Conservation (phyloP, 2,888 invertebrate species). For the Tricholauxania praeusta region DNA sequence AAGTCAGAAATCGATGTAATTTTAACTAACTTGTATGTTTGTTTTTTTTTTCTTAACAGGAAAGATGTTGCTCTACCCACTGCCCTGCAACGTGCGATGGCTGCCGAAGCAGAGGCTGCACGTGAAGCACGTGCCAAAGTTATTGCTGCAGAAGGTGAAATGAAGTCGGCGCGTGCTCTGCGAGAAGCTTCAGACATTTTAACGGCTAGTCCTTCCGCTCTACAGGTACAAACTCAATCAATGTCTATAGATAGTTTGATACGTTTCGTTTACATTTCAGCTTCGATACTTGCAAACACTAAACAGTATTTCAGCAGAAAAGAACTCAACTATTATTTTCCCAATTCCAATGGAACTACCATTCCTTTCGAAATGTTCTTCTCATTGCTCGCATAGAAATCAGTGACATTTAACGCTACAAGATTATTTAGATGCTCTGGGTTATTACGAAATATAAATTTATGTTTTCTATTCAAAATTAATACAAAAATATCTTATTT, state of each 20-base stretch:
- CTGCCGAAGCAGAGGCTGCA: constrained; percentile 85
- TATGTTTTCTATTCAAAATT: background rate
- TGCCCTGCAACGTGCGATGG: constrained; percentile 84
- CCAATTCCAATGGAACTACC: constrained; percentile 88
- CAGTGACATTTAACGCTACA: constrained; percentile 59
- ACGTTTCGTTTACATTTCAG: constrained; percentile 68
- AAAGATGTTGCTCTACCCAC: constrained; percentile 84
- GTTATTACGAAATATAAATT: constrained; percentile 52
- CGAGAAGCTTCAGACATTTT: constrained; percentile 89
- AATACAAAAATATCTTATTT: too few relatives aligned
- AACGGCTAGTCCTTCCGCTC: constrained; percentile 78
- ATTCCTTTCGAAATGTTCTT: constrained; percentile 51
- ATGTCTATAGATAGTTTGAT: constrained; percentile 2
- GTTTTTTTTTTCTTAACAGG: constrained; percentile 65
- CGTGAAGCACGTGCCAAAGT: constrained; percentile 74
- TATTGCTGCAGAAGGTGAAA: constrained; percentile 87
- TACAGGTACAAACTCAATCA: constrained; percentile 63
- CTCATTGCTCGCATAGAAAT: constrained; percentile 47
- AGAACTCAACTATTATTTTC: constrained; percentile 95
- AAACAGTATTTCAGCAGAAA: constrained; percentile 91
- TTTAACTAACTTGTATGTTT: background rate
- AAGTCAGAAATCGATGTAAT: constrained; percentile 62
- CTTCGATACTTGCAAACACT: constrained; percentile 90
- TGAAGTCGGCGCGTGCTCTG: constrained; percentile 82
- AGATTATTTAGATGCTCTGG: constrained; percentile 58